Conservation (phyloP, 2,888 invertebrate genomes). For the Aphidoletes aphidimyza region DNA sequence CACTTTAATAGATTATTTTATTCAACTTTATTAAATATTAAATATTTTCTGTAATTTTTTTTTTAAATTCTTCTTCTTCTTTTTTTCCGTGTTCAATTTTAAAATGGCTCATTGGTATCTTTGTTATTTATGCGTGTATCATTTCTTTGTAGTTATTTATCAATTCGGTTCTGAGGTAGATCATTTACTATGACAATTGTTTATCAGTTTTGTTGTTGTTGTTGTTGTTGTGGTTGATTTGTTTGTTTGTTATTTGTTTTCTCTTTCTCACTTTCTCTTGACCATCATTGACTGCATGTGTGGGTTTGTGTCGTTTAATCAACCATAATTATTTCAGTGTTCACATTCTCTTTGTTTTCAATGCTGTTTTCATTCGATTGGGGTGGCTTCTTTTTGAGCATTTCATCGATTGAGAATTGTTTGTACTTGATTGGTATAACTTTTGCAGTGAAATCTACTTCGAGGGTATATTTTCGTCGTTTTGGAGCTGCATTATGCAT, state of each 20-base stretch:
- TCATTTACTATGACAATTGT: too few relatives aligned
- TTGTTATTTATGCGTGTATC: not conserved
- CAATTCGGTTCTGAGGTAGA: too few relatives aligned
- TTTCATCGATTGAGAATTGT: not conserved
- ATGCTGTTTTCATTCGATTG: not conserved
- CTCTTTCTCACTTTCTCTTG: too few relatives aligned
- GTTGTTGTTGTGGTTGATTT: too few relatives aligned
- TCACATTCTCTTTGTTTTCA: not conserved
- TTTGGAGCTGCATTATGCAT: not conserved
- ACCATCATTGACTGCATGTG: too few relatives aligned
- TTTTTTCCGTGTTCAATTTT: too few relatives aligned
- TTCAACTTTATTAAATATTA: slow-evolving; percentile 36
- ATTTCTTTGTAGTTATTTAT: not conserved
- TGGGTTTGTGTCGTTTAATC: too few relatives aligned
- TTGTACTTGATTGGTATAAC: slow-evolving; percentile 7
- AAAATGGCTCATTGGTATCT: slow-evolving; percentile 35
- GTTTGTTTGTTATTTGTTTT: too few relatives aligned
- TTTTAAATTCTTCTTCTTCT: too few relatives aligned
- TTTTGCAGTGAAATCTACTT: not conserved
- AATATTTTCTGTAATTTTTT: not conserved
- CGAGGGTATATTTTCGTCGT: not conserved
- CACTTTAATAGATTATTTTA: not conserved
- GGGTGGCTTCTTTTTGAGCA: not conserved
- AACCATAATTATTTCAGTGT: too few relatives aligned
- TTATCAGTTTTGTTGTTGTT: too few relatives aligned